phyloP scores from a whole-genome alignment of 2,888 invertebrate species.

The Selenia dentaria region DNA sequence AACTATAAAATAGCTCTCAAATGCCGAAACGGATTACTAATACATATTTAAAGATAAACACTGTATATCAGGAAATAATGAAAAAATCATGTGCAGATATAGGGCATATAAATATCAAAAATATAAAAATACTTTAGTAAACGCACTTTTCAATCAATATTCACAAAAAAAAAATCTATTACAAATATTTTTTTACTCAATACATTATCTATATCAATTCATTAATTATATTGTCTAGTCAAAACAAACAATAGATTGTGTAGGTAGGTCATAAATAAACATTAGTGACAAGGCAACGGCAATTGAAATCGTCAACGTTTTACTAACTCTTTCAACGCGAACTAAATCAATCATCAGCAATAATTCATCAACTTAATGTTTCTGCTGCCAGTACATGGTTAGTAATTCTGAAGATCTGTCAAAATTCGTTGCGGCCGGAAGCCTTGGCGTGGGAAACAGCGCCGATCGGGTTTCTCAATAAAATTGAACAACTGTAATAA shows the following conservation, averaged over 20 bases:
- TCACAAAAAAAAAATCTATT: too few species aligned
- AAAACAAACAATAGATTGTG: slow-evolving; percentile 10
- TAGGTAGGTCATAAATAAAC: slow-evolving; percentile 3
- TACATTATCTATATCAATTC: background rate
- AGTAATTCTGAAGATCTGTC: slow-evolving; percentile 76
- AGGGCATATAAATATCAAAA: too few species aligned
- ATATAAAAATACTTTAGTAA: too few species aligned
- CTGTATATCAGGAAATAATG: too few species aligned
- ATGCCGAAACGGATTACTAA: too few species aligned
- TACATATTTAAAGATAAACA: too few species aligned
- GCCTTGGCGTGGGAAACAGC: slow-evolving; percentile 74
- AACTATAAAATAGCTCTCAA: too few species aligned
- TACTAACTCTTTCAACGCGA: slow-evolving; percentile 5
- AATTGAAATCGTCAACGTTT: slow-evolving; percentile 12
- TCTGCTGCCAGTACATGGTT: slow-evolving; percentile 67
- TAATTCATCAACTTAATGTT: slow-evolving; percentile 41
- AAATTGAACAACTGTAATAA: slow-evolving; percentile 66
- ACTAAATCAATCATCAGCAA: slow-evolving; percentile 38
- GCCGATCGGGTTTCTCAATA: slow-evolving; percentile 77
- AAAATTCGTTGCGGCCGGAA: slow-evolving; percentile 83
- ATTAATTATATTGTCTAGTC: background rate
- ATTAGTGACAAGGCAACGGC: slow-evolving; percentile 3
- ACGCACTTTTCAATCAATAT: too few species aligned
- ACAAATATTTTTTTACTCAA: too few species aligned
- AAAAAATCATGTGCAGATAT: too few species aligned